Conservation (phyloP, 2,888 invertebrate genomes). For the Rhagonycha lutea region DNA sequence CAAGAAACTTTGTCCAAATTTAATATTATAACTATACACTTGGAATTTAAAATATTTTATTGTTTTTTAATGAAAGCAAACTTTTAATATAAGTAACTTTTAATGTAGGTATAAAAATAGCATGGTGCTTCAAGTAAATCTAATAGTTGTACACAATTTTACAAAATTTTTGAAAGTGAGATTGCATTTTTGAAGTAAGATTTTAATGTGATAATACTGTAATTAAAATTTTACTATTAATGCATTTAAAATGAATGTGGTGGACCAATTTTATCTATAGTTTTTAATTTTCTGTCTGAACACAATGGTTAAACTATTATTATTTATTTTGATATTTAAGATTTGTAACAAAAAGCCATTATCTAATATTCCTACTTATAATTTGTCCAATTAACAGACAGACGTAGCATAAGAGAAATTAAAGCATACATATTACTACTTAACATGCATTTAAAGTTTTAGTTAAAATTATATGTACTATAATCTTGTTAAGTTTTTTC, state of each 20-base stretch:
- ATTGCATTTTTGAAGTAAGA: not conserved
- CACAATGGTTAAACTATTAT: not conserved
- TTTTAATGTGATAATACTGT: not conserved
- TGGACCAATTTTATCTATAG: not conserved
- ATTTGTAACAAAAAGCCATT: not conserved
- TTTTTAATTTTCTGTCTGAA: not conserved
- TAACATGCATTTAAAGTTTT: not conserved
- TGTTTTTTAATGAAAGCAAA: not conserved
- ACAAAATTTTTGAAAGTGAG: not conserved
- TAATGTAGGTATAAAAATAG: not conserved
- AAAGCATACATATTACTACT: not conserved
- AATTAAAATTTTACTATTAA: not conserved
- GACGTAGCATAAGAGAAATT: not conserved
- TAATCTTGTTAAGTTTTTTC: not conserved
- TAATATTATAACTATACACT: not conserved
- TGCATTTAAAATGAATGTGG: not conserved
- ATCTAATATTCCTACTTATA: not conserved
- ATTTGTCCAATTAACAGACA: not conserved
- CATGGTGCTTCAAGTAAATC: not conserved
- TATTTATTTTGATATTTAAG: not conserved
- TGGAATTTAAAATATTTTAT: not conserved
- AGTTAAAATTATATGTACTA: not conserved
- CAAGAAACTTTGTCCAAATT: not conserved
- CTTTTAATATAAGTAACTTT: not conserved
- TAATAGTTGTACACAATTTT: not conserved